A percentile compares a stretch with the other conserved stretches of the same genome.
Conservation (phyloP, 2,888 invertebrate species). For the Nesidiocoris tenuis region DNA sequence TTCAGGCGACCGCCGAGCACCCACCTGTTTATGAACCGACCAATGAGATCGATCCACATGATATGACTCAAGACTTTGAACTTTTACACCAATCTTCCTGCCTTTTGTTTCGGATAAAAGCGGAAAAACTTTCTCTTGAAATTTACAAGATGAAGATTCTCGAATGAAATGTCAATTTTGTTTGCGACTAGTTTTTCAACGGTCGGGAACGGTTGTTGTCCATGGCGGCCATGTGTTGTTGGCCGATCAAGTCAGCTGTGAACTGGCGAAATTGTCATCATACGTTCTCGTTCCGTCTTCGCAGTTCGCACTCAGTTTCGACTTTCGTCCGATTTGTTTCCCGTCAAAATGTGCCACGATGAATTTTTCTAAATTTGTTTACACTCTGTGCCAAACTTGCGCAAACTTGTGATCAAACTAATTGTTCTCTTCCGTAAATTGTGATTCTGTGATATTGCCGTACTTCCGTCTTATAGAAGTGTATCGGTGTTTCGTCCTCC, state of each 20-base stretch:
- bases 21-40: neutral
- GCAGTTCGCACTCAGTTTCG: conserved; percentile 15
- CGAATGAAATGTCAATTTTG: no score
- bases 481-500: conserved; percentile 31
- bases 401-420: conserved; percentile 4
- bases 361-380: conserved; percentile 13
- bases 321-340: conserved; percentile 17
- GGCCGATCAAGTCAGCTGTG: conserved; percentile 40
- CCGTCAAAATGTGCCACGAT: conserved; percentile 5
- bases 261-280: conserved; percentile 48
- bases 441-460: conserved; percentile 31
- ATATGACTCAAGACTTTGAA: no score
- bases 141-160: no score
- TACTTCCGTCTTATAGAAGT: conserved; percentile 4
- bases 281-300: conserved; percentile 31
- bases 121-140: no score
- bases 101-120: no score
- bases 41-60: conserved; percentile 50
- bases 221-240: conserved; percentile 42
- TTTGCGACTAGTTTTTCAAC: no score
- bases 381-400: conserved; percentile 5
- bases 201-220: conserved; percentile 5
- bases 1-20: neutral
- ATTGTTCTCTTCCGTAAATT: conserved; percentile 3
- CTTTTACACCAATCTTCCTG: no score